Base-by-base conservation (phyloP, 1,140 invertebrate genomes). In the Neoseiulus cucumeris region DNA sequence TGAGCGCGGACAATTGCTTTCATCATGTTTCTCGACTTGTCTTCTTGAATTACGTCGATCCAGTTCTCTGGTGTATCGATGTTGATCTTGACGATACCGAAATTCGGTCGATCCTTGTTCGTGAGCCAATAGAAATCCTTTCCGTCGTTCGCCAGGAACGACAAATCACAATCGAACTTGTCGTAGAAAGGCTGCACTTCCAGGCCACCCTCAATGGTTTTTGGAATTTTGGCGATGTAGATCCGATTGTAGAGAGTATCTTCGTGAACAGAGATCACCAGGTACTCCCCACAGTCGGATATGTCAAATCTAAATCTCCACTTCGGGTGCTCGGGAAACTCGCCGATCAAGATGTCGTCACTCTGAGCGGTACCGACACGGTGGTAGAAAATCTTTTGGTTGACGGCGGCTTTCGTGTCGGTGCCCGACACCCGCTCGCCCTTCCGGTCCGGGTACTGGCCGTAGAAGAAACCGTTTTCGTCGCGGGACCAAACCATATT, bases 311-410 rank as follows among this genome's bases (percentile, higher is more conserved):
- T 79, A 76, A 74, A 72, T 73, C 76, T 79, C 83, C 87, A 91
- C 41, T 88, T 81, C 2, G 93, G 91, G 73, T 96, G 82, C 28
- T 96, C 86, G 1, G 85, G 87, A 77, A 95, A 94, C 75, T 96
- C 87, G 12, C 87, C 85, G 47, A 87, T 86, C 42, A 95, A 73
- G 25, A 95, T 78, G 79, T 99, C 95, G 67, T 93, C 83, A 2
- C 82, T 80, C 74, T 95, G 92, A 18, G 83, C 77, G 25, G 90
- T 94, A 67, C 88, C 86, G 41, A 98, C 71, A 64, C 79, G 76
- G 78, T 98, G 95, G 77, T 92, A 98, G 75, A 85, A 96, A 7
- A 98, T 76, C 74, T 95, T 95, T 74, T 98, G 92, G 78, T 93
- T 83, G 72, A 85, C 79, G 74, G 87, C 90, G 66, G 82, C 80